Base-by-base conservation (phyloP, 2,888 invertebrate species). In the Xylophagus ater region DNA sequence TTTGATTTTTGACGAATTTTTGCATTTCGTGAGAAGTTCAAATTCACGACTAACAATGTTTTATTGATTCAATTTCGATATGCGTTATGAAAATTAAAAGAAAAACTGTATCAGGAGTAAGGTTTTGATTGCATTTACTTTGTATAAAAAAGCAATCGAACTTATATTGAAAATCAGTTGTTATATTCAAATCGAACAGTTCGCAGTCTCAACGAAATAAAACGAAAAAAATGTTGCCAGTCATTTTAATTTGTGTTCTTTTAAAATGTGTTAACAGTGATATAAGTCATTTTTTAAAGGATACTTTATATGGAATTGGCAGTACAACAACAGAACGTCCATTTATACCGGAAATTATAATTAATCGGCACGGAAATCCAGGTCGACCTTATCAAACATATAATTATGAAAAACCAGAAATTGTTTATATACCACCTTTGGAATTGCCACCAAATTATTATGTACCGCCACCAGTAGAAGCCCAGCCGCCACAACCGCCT, bases 291-390 rank as follows among this genome's bases (percentile, higher is more conserved):
- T 21, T 39, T 12, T 26, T 26, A 13, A n/a, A n/a, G n/a, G 37
- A 42, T 37, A 30, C 34, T 32, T 30, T 39, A 2, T 44, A 42
- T 21, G 30, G 34, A 31, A 13, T 41, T 13, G 39, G 28, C 3
- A 49, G 50, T 4, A 48, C 49, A 14, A 47, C 57, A 2, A 54
- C 56, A 0, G 53, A 54, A 2, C 51, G 55, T 10, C 53, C 56
- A 1, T 45, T 41, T 3, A 39, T 63, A 17, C 63, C 62, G 1
- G 62, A 62, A 41, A 52, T 62, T 2, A 51, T 62, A 7, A 56
- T 60, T 30, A 62, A 62, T 49, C 59, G 60, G 4, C 49, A 48
- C 21, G 47, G 47, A 6, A 18, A 33, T 1, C 51, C 51, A 23
- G 50, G 46, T n/a, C n/a, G n/a, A n/a, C n/a, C n/a, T n/a, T n/a